Evolutionary conservation across 1,140 invertebrate species (phyloP).

Genomic region (Muscidifurax raptorellus): DNA sequence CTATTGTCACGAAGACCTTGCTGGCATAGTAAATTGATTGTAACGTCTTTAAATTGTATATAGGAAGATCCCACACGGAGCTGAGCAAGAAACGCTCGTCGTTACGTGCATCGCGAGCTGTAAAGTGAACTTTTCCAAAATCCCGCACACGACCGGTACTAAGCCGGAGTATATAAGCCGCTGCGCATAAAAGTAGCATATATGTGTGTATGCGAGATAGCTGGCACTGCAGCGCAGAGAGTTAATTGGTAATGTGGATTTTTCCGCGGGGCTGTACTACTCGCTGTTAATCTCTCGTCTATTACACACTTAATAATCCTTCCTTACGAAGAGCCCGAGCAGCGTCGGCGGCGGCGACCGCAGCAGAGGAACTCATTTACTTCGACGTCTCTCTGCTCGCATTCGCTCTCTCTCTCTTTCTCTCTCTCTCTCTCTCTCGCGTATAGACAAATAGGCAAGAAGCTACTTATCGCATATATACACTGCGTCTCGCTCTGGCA

Average conservation of each 20-base stretch:
- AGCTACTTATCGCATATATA: slow-evolving; percentile 26
- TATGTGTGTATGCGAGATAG: background rate
- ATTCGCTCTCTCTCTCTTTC: no score
- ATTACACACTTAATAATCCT: slow-evolving; percentile 52
- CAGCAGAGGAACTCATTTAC: slow-evolving; percentile 38
- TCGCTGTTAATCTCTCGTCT: slow-evolving; percentile 43
- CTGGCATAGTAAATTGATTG: background rate
- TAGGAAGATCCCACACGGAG: background rate
- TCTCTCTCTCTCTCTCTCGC: no score
- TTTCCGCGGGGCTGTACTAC: background rate
- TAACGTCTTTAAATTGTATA: background rate
- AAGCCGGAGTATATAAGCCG: no score
- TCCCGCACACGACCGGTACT: background rate
- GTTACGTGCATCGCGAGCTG: background rate
- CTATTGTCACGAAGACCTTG: slow-evolving; percentile 5
- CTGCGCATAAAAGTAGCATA: background rate
- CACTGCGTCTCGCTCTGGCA: slow-evolving; percentile 24
- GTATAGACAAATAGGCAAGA: slow-evolving; percentile 38
- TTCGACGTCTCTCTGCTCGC: slow-evolving; percentile 2
- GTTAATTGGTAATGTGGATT: slow-evolving; percentile 40
- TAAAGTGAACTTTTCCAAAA: background rate
- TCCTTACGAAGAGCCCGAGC: slow-evolving; percentile 23
- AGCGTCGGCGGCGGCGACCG: background rate
- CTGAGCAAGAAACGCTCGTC: background rate
- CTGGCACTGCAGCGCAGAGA: background rate